Evolutionary conservation across 2,888 invertebrate genomes (phyloP), one percentile per base, ranked within the genome.

Genomic region (Mystacides longicornis): DNA sequence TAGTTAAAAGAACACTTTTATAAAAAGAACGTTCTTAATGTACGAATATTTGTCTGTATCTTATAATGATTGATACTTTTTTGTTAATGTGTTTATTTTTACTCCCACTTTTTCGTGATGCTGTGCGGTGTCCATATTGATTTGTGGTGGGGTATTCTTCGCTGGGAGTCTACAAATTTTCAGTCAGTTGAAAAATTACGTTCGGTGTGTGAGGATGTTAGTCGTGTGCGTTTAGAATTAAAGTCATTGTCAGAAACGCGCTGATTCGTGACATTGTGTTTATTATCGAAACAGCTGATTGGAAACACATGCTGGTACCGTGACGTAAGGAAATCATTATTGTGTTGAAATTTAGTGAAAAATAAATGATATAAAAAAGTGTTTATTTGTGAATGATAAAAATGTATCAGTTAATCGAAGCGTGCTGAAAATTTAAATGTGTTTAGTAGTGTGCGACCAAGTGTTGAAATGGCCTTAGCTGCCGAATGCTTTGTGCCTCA

Each of bases 401-500:
- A 27, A 11, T 7, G 27, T 27, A 11, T 27, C 11, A 11, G 11
- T 5, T 7, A 27, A 43, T 43, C 16, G 7, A 43, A 43, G n/a
- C n/a, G n/a, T n/a, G n/a, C n/a, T n/a, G n/a, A n/a, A n/a, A n/a
- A n/a, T 27, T 37, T 37, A 37, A 37, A 37, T 37, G 37, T 7
- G 37, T 14, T n/a, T 37, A 14, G 14, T 37, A 3, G 37, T 7
- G 4, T 37, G 14, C n/a, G n/a, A n/a, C n/a, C n/a, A n/a, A 27
- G 27, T 7, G 27, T 27, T 27, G 64, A 61, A 42, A 56, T 60
- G 63, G 63, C 60, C 43, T 69, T 69, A 67, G 70, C 70, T 57
- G 69, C 69, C 49, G 69, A 69, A 63, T 69, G 68, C 58, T 69
- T 67, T 65, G 67, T 68, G 62, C 65, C 69, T 61, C 68, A 69